Conservation (phyloP, 2,113 vertebrate species). For the Brienomyrus longianalis region DNA sequence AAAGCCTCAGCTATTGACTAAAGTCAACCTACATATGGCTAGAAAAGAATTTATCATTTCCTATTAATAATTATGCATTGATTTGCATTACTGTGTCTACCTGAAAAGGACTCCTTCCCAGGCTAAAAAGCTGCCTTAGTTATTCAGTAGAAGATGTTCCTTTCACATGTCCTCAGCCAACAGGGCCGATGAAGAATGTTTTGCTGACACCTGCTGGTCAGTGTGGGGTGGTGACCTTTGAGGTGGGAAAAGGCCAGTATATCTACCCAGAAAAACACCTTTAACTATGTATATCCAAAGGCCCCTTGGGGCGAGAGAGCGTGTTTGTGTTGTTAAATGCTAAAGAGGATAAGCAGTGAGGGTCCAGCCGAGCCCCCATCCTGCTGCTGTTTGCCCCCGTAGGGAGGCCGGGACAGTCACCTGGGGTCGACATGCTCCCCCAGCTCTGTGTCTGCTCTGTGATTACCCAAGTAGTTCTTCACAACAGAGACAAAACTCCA, state of each 20-base stretch:
- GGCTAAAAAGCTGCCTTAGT: not conserved
- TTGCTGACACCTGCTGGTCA: constrained; percentile 4
- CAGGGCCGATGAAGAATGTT: not conserved
- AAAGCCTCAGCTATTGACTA: not conserved
- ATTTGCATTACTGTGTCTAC: not conserved
- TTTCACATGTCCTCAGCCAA: not conserved
- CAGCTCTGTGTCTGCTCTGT: too few relatives aligned
- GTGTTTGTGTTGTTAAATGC: not conserved
- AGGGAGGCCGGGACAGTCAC: not conserved
- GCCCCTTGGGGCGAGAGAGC: not conserved
- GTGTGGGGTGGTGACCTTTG: not conserved
- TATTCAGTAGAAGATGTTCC: not conserved
- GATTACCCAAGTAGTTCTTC: too few relatives aligned
- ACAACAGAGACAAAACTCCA: too few relatives aligned
- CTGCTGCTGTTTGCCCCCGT: not conserved
- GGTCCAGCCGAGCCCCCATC: not conserved
- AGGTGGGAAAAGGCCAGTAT: not conserved
- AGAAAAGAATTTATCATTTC: not conserved
- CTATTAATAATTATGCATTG: not conserved
- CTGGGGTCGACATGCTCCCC: too few relatives aligned
- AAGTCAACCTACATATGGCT: not conserved
- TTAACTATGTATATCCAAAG: not conserved
- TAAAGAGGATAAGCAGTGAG: not conserved
- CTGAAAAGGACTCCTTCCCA: not conserved
- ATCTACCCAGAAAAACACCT: not conserved